Conservation (phyloP, 2,113 vertebrate genomes). For the Antigone vipio region DNA sequence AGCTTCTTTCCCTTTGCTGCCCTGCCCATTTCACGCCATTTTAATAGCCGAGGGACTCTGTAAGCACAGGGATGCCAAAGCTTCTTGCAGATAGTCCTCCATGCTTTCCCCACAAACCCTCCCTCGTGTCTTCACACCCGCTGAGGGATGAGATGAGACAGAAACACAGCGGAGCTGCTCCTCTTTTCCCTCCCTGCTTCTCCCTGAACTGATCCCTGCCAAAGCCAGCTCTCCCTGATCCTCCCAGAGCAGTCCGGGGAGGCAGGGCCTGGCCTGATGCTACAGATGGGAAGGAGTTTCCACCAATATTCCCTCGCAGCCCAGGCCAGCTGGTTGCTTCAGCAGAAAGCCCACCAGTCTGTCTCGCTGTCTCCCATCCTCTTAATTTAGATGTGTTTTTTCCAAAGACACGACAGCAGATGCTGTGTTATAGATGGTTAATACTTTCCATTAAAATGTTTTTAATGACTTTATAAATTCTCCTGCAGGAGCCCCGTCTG, state of each 20-base stretch:
- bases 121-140: accelerated
- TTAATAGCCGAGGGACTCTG: not conserved
- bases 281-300: constrained; percentile 40
- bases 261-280: not conserved
- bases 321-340: constrained; percentile 6
- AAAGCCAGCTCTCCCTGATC: not conserved
- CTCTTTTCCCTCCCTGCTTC: not conserved
- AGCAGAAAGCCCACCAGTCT: constrained; percentile 37
- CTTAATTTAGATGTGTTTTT: constrained; percentile 38
- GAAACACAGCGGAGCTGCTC: not conserved
- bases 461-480: constrained; percentile 39
- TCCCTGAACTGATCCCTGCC: not conserved
- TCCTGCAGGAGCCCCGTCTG: not conserved
- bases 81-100: not conserved
- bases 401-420: not conserved
- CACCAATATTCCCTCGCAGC: not conserved
- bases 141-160: not conserved
- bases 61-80: not conserved
- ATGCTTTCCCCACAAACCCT: accelerated
- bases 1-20: not conserved
- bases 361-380: not conserved
- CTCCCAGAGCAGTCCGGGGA: not conserved
- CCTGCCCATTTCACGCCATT: not conserved
- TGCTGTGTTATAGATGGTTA: not conserved
- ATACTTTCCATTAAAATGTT: not conserved